These are phyloP conservation scores for Ochropleura leucogaster DNA, from an alignment of 2,888 invertebrate genomes.

Conservation along the genomic window DNA sequence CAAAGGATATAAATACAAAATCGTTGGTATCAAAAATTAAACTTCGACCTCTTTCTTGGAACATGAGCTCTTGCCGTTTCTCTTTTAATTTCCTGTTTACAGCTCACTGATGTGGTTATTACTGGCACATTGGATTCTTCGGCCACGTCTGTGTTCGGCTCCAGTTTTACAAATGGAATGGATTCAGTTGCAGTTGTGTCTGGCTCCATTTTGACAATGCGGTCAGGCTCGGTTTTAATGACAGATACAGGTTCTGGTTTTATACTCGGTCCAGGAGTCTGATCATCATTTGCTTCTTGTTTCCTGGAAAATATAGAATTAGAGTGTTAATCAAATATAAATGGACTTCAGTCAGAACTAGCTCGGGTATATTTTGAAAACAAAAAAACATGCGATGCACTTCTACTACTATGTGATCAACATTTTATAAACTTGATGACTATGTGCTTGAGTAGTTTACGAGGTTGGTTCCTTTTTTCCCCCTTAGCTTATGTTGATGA, in stretches of 20 bases:
- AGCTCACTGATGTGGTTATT: slow-evolving; percentile 15
- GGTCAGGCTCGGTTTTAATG: slow-evolving; percentile 21
- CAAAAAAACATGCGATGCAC: no score
- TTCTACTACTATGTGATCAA: no score
- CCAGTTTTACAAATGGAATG: slow-evolving; percentile 26
- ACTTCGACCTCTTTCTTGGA: slow-evolving; percentile 58
- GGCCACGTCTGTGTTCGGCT: slow-evolving; percentile 20
- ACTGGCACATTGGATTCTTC: slow-evolving; percentile 22
- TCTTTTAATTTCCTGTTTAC: slow-evolving; percentile 55
- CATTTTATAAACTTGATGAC: no score
- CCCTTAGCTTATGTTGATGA: no score
- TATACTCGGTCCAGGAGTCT: not conserved
- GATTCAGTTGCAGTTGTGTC: slow-evolving; percentile 16
- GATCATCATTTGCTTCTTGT: slow-evolving; percentile 46
- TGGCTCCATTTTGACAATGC: slow-evolving; percentile 33
- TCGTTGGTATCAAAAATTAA: slow-evolving; percentile 42
- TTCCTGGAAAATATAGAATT: slow-evolving; percentile 55
- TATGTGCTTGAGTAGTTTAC: no score
- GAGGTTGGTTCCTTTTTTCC: no score
- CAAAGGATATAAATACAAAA: not conserved
- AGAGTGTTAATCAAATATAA: not conserved
- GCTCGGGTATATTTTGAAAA: no score
- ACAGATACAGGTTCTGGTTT: slow-evolving; percentile 28
- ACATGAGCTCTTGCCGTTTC: slow-evolving; percentile 31
- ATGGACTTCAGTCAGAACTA: not conserved